Evolutionary conservation across 2,888 invertebrate species (phyloP), one percentile per base, ranked within the genome.

Genomic region (Drosophila hamatofila): DNA sequence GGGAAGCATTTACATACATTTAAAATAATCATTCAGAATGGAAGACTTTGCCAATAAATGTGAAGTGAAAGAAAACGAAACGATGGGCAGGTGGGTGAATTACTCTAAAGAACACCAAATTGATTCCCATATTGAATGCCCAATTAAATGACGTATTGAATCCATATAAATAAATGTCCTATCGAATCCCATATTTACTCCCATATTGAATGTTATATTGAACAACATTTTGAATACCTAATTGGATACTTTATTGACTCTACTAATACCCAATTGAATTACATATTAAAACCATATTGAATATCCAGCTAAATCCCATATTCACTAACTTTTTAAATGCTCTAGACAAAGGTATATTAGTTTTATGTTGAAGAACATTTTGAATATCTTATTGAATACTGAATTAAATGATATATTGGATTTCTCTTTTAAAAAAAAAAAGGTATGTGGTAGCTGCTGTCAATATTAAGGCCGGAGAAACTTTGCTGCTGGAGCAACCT

Each of bases 391-490:
- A 11, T 41, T 41, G 14, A 30, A 27, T 27, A 27, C 27, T n/a
- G n/a, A n/a, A n/a, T n/a, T n/a, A n/a, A n/a, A n/a, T n/a, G n/a
- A n/a, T n/a, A n/a, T n/a, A n/a, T n/a, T n/a, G n/a, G n/a, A n/a
- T n/a, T n/a, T n/a, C n/a, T n/a, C n/a, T n/a, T n/a, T n/a, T n/a
- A n/a, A n/a, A n/a, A n/a, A n/a, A n/a, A n/a, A n/a, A n/a, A n/a
- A 30, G 78, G 60, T 89, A 80, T 73, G 73, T 89, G 59, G 92
- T 94, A 42, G 95, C 95, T 16, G 92, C 93, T 0, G 91, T 91
- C 67, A 93, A 94, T 80, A 90, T 95, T 30, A 93, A 92, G 69
- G 91, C 94, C 0, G 95, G 95, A 1, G 95, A 95, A 81, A 93
- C 93, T 8, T 91, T 95, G 25, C 83, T 95, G 1, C 80, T 93